phyloP scores from a whole-genome alignment of 2,113 vertebrate species.

The Cyprinodon brontotheroides region DNA sequence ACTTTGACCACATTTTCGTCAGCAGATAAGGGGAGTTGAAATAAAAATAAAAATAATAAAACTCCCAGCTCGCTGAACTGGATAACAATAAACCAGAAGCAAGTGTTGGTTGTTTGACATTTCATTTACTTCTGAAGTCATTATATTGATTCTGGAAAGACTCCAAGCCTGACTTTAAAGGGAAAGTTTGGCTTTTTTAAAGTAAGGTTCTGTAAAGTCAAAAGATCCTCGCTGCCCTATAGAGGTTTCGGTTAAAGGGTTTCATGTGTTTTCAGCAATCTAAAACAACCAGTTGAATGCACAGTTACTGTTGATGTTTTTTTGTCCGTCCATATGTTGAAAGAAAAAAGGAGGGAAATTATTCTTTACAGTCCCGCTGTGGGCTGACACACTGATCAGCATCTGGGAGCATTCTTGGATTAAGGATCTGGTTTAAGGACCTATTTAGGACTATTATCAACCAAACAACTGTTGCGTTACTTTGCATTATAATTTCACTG shows the following conservation, averaged over 20 bases:
- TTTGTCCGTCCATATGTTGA: neutral
- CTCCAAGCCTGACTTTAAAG: neutral
- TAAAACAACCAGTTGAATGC: neutral
- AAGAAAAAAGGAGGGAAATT: neutral
- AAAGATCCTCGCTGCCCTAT: neutral
- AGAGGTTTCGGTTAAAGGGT: too few relatives aligned
- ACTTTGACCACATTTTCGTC: neutral
- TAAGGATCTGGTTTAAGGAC: too few relatives aligned
- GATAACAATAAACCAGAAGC: neutral
- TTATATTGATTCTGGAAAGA: neutral
- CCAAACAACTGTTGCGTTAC: too few relatives aligned
- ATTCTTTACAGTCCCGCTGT: too few relatives aligned
- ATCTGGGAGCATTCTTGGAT: too few relatives aligned
- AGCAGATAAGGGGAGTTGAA: neutral
- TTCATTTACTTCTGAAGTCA: neutral
- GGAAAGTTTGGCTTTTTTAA: neutral
- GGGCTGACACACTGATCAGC: too few relatives aligned
- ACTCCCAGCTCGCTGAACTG: neutral
- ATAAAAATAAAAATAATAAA: neutral
- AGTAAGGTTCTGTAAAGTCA: neutral
- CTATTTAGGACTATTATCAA: too few relatives aligned
- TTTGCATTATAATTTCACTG: too few relatives aligned
- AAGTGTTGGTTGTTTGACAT: neutral
- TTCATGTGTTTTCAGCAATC: too few relatives aligned
- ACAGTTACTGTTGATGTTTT: neutral